Base-by-base conservation (phyloP, 2,113 vertebrate genomes). In the Menidia beryllina region DNA sequence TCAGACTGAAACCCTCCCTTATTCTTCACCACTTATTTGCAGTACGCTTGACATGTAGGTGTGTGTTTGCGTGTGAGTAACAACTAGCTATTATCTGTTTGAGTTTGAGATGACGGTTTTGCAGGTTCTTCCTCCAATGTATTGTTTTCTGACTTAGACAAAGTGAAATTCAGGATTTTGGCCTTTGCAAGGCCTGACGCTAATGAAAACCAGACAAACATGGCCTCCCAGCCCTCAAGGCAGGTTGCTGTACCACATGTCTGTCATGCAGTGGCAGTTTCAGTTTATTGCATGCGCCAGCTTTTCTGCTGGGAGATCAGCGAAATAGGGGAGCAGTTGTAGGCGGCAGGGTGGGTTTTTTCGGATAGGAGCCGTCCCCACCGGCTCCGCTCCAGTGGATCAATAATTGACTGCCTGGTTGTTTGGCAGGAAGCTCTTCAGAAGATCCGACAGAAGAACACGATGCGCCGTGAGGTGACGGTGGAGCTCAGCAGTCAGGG, bases 361-460 rank as follows among this genome's bases (percentile, higher is more conserved):
- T 30, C 43, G 65, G 77, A 64, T 54, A 47, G 36, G 60, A 68
- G 71, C 69, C 34, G 81, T 87, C 79, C 48, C 84, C 2, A 50
- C 36, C 55, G 86, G 86, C 86, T 70, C 6, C 1, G 70, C 58
- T 81, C 47, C 39, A n/a, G 55, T 34, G 1, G 69, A 84, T 90
- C 82, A 82, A 84, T 89, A 86, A 89, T 84, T 86, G 81, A 83
- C 79, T 77, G 61, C 45, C 43, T 86, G 64, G 50, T 83, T 85
- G 81, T 84, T 88, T 85, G 80, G 59, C 89, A 99, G 98, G 98
- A 99, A 91, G 96, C 97, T 0, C 95, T 99, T 82, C 98, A 99
- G 89, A 99, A 99, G 91, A 99, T 99, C 84, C 94, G 98, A 41
- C 98, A 99, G 95, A 99, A 99, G 93, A 99, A 99, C 87, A 98